Evolutionary conservation across 1,140 invertebrate species (phyloP), one percentile per base, ranked within the genome.

Genomic region (Marisa cornuarietis): DNA sequence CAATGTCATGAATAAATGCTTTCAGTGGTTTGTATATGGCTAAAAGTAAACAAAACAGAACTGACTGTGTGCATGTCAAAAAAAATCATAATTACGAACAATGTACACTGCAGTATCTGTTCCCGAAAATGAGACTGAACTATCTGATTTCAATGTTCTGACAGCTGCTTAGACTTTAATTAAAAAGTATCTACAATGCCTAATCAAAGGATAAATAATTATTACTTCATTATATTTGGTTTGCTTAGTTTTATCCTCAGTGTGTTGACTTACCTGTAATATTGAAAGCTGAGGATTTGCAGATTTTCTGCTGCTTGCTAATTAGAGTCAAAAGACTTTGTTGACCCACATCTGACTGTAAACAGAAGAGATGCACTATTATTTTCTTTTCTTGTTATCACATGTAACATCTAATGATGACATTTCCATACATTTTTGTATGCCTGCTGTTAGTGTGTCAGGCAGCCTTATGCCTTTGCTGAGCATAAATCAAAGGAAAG

Each of bases 1-100:
- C 95, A 81, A 96, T 94, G 90, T 96, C 95, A 84, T 93, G 92
- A 80, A 95, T 94, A 88, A 96, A 96, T 79, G 92, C 92, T 90
- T 94, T 94, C 72, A 96, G 92, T 16, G 95, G 94, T 80, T 94
- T 93, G 90, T 94, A 96, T 68, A 96, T 93, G 52, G 94, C 92
- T 89, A 85, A 26, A 85, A 83, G 71, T 79, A 82, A 73, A 72
- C 26, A 74, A 78, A 52, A 20, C 78, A 42, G 61, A 77, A 11
- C 24, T 54, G 22, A 68, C 0, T n/a, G n/a, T 72, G n/a, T n/a
- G n/a, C n/a, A 31, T 49, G n/a, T 61, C 16, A 74, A 31, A 22
- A 75, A 1, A 42, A 22, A 51, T 18, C 77, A 81, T 9, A 63
- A 1, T 51, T 62, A 0, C 20, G 31, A 62, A 71, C 62, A 51